A percentile compares a stretch with the other conserved stretches of the same genome.
Conservation (phyloP, 2,888 invertebrate genomes). For the Himalopsyche kuldschensis region DNA sequence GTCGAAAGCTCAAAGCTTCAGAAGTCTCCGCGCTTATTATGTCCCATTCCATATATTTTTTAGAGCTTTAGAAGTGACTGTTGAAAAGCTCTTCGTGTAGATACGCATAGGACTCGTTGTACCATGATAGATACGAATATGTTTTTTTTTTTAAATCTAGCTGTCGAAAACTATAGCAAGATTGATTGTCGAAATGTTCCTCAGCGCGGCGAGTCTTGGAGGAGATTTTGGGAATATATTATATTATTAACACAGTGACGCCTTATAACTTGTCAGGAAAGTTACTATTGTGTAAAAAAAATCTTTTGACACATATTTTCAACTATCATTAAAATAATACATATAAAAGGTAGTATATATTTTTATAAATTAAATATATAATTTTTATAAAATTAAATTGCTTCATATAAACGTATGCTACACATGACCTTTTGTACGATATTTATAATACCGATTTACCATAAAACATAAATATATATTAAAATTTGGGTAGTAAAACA, state of each 20-base stretch:
- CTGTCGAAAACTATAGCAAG: slow-evolving; percentile 1
- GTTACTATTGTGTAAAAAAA: background rate
- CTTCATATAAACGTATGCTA: no score
- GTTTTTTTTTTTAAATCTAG: background rate
- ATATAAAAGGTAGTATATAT: no score
- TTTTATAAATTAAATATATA: no score
- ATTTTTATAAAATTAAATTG: no score
- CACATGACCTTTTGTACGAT: no score
- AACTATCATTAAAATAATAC: no score
- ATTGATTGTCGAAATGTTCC: background rate
- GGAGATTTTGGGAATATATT: background rate
- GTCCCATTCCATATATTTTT: background rate
- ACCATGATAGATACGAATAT: background rate
- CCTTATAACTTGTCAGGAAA: background rate
- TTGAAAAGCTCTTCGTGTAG: background rate
- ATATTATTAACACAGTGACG: background rate
- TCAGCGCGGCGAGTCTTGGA: background rate
- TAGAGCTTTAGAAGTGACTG: background rate
- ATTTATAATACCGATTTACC: no score
- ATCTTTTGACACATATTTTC: background rate
- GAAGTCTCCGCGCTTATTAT: background rate
- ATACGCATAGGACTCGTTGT: background rate
- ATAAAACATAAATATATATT: no score
- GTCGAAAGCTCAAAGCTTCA: background rate
- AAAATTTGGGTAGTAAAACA: no score